Conservation (phyloP, 2,797 vertebrate genomes). For the Helicolenus hilgendorfi region DNA sequence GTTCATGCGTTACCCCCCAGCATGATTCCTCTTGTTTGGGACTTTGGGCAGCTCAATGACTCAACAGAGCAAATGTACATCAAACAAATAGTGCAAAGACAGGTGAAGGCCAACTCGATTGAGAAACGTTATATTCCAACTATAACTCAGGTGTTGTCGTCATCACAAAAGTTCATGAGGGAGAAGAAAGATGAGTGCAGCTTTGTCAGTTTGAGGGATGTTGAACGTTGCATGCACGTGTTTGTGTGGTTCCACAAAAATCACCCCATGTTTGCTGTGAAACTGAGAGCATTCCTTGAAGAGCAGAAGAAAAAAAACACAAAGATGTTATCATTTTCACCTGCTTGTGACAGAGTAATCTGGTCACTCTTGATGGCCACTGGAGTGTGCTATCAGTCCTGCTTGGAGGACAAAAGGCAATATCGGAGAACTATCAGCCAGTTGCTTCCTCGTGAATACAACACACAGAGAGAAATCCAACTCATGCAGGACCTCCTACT, state of each 20-base stretch:
- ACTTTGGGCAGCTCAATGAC: constrained; percentile 94
- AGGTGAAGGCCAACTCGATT: constrained; percentile 42
- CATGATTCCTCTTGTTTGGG: constrained; percentile 95
- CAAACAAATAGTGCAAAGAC: constrained; percentile 92
- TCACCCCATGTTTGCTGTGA: constrained; percentile 66
- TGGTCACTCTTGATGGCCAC: constrained; percentile 93
- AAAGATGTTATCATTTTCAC: not conserved
- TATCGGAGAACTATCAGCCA: constrained; percentile 81
- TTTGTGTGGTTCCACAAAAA: constrained; percentile 92
- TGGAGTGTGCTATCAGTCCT: constrained; percentile 94
- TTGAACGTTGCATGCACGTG: constrained; percentile 93
- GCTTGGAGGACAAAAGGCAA: constrained; percentile 87
- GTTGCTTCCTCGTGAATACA: constrained; percentile 78
- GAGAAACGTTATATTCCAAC: accelerated
- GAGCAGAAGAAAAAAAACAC: not conserved
- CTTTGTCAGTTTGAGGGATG: constrained; percentile 95
- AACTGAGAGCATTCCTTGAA: not conserved
- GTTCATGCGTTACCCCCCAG: constrained; percentile 95
- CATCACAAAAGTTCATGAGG: constrained; percentile 94
- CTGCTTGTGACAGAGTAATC: constrained; percentile 55
- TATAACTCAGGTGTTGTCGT: constrained; percentile 86
- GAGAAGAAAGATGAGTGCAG: constrained; percentile 90
- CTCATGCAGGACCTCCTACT: constrained; percentile 92
- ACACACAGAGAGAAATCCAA: constrained; percentile 84
- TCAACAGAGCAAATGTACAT: constrained; percentile 91